Evolutionary conservation across 2,113 vertebrate species (phyloP).

Genomic region (Gnathonemus longibarbis): DNA sequence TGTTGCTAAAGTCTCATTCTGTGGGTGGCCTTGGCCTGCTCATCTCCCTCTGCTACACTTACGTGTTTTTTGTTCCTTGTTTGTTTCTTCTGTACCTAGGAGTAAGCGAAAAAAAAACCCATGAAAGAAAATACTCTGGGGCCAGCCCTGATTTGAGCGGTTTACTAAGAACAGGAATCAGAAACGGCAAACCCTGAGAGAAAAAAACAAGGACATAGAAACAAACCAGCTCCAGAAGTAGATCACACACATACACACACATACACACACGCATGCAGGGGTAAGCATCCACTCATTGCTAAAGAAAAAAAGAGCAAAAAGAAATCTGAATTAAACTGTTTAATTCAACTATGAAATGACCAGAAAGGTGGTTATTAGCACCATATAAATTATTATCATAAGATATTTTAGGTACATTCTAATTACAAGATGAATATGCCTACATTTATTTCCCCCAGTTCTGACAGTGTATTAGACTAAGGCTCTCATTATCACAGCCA

Average conservation of each 20-base stretch:
- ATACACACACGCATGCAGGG: background rate
- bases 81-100: background rate
- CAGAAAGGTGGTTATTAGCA: slow-evolving; percentile 70
- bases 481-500: slow-evolving; percentile 75
- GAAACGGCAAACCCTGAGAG: slow-evolving; percentile 19
- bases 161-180: slow-evolving; percentile 57
- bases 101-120: no score
- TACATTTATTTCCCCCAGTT: slow-evolving; percentile 56
- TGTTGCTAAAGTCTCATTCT: background rate
- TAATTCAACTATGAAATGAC: slow-evolving; percentile 43
- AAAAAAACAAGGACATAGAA: slow-evolving; percentile 22
- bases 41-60: background rate
- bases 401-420: slow-evolving; percentile 65
- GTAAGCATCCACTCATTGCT: background rate
- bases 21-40: background rate
- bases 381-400: slow-evolving; percentile 75
- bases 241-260: background rate
- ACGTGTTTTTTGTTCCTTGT: background rate
- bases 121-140: background rate
- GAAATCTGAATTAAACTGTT: slow-evolving; percentile 31
- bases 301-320: slow-evolving; percentile 28
- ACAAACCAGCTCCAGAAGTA: slow-evolving; percentile 36
- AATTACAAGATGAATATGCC: slow-evolving; percentile 74
- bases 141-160: slow-evolving; percentile 39
- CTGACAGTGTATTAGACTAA: slow-evolving; percentile 65